Conservation (phyloP, 2,797 vertebrate species). For the Cyclopterus lumpus region DNA sequence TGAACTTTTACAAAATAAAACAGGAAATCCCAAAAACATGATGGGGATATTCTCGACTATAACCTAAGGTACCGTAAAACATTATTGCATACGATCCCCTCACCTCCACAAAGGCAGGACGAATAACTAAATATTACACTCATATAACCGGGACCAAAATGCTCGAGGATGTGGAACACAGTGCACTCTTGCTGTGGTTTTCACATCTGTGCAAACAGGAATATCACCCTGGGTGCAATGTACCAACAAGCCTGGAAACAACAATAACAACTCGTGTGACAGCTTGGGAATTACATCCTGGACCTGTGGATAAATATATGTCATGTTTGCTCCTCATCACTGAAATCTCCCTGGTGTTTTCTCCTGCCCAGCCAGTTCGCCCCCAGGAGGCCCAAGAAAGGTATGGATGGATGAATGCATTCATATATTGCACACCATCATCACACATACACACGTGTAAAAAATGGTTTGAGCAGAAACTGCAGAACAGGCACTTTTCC, state of each 20-base stretch:
- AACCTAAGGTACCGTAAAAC: slow-evolving; percentile 56
- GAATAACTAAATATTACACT: slow-evolving; percentile 64
- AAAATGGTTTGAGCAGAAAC: slow-evolving; percentile 38
- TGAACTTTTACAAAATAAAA: background rate
- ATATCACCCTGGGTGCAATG: slow-evolving; percentile 62
- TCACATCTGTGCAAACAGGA: slow-evolving; percentile 44
- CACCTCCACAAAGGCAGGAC: slow-evolving; percentile 40
- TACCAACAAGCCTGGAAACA: slow-evolving; percentile 61
- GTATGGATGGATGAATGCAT: slow-evolving; percentile 47
- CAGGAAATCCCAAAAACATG: background rate
- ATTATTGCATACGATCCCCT: slow-evolving; percentile 63
- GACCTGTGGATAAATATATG: slow-evolving; percentile 52
- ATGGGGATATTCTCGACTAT: slow-evolving; percentile 12
- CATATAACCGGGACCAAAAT: slow-evolving; percentile 36
- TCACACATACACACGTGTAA: slow-evolving; percentile 8
- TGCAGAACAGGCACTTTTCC: slow-evolving; percentile 48
- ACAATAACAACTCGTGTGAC: slow-evolving; percentile 60
- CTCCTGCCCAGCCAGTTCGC: slow-evolving; percentile 22
- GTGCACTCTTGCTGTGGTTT: slow-evolving; percentile 23
- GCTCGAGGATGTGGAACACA: slow-evolving; percentile 40
- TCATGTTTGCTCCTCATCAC: slow-evolving; percentile 57
- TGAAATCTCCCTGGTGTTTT: slow-evolving; percentile 38
- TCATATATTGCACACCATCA: slow-evolving; percentile 30
- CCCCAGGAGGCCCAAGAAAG: slow-evolving; percentile 31
- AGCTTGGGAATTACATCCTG: slow-evolving; percentile 60